Evolutionary conservation across 2,888 invertebrate genomes (phyloP).

Genomic region (Theretra japonica): DNA sequence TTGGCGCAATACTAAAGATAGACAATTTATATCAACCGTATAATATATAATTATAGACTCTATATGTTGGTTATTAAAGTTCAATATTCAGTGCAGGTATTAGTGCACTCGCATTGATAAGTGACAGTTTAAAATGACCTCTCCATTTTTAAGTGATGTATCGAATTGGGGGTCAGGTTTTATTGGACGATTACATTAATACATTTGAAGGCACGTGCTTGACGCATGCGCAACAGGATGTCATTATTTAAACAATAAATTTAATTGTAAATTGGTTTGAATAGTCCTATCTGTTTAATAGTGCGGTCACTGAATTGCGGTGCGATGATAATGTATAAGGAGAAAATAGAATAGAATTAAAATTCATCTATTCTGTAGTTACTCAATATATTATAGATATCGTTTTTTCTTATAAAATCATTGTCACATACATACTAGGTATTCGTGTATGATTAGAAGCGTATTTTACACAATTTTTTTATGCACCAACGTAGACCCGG

Average conservation of each 20-base stretch:
- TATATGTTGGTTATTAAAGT: background rate
- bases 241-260: slow-evolving; percentile 77
- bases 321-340: background rate
- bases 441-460: too few species aligned
- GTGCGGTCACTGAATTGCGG: slow-evolving; percentile 36
- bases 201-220: slow-evolving; percentile 54
- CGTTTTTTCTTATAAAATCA: too few species aligned
- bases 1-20: background rate
- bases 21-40: background rate
- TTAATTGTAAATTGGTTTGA: slow-evolving; percentile 65
- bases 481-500: too few species aligned
- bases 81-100: background rate
- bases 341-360: background rate
- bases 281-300: slow-evolving; percentile 40
- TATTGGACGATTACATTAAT: slow-evolving; percentile 28
- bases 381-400: too few species aligned
- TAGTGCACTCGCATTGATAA: background rate
- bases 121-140: slow-evolving; percentile 38
- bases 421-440: too few species aligned
- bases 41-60: background rate
- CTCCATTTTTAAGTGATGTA: slow-evolving; percentile 38
- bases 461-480: too few species aligned
- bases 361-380: background rate
- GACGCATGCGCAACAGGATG: slow-evolving; percentile 60
- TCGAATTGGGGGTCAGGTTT: slow-evolving; percentile 25